Base-by-base conservation (phyloP, 2,888 invertebrate species). In the Unio pictorum region DNA sequence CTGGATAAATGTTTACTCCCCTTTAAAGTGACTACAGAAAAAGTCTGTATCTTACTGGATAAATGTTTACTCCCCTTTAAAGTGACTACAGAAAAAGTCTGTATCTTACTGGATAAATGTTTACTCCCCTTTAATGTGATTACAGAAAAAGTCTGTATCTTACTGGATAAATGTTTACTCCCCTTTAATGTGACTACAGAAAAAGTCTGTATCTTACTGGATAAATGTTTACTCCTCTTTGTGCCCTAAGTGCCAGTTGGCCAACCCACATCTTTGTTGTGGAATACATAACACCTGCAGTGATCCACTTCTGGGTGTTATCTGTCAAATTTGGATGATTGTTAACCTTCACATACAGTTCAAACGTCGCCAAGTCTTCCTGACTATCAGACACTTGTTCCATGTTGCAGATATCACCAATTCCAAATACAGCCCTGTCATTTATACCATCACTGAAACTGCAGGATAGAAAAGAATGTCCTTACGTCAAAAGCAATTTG, bases 381-480 rank as follows among this genome's bases (percentile, higher is more conserved):
- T 62, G 67, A 6, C 65, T 65, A 60, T 73, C 71, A 20, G 66
- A 64, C 6, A 55, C 66, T 20, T 64, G 34, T 59, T 75, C 76
- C 17, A 64, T 65, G 78, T 86, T 84, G 66, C 84, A 86, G 8
- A 85, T 59, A 0, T 73, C 64, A 6, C 68, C 75, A 26, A 84
- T 30, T 55, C 66, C 71, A 61, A 84, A 58, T 11, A 74, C 73
- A 0, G 81, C 81, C n/a, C 81, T 73, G 68, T 85, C 84, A 45
- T 71, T 67, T 6, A 72, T 56, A 3, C 65, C 71, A 17, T 78
- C 74, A 28, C 66, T 66, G 64, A 71, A 80, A 68, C 83, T 83
- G 69, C 3, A 71, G 62, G 23, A 55, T 23, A 66, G 30, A 8
- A 60, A 45, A 26, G 58, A 18, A 66, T 7, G 8, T 6, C 45